Evolutionary conservation across 2,113 vertebrate species (phyloP).

Genomic region (Python bivittatus): DNA sequence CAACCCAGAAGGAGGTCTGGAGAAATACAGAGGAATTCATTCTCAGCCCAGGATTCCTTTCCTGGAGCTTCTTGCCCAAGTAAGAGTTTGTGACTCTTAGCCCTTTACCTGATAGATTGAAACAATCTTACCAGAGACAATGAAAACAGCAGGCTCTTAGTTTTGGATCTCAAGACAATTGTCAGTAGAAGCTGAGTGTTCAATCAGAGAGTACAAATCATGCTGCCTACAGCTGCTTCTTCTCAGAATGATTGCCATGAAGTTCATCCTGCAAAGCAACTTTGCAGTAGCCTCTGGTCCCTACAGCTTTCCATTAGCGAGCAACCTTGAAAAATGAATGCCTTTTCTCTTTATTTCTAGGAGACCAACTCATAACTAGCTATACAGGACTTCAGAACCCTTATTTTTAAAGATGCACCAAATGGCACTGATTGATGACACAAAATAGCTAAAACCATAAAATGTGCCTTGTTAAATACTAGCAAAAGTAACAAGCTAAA

Average conservation of each 20-base stretch:
- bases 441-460: conserved; percentile 58
- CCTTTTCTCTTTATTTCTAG: background rate
- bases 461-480: conserved; percentile 59
- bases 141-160: background rate
- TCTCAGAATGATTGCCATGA: background rate
- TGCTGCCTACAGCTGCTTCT: background rate
- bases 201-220: background rate
- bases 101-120: background rate
- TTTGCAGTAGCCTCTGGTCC: background rate
- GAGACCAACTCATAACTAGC: background rate
- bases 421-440: conserved; percentile 68
- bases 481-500: conserved; percentile 76
- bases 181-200: background rate
- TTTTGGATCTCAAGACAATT: background rate
- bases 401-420: conserved; percentile 60
- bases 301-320: background rate
- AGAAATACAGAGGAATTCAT: background rate
- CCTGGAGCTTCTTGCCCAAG: background rate
- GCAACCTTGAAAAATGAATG: background rate
- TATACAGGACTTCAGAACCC: conserved; percentile 30
- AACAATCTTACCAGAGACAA: background rate
- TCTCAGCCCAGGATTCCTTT: background rate
- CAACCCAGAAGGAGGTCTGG: background rate
- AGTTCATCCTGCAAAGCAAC: background rate
- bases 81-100: too few species aligned